These are phyloP conservation scores for Melanostoma mellinum DNA, from an alignment of 2,888 invertebrate genomes.

Conservation along the genomic window DNA sequence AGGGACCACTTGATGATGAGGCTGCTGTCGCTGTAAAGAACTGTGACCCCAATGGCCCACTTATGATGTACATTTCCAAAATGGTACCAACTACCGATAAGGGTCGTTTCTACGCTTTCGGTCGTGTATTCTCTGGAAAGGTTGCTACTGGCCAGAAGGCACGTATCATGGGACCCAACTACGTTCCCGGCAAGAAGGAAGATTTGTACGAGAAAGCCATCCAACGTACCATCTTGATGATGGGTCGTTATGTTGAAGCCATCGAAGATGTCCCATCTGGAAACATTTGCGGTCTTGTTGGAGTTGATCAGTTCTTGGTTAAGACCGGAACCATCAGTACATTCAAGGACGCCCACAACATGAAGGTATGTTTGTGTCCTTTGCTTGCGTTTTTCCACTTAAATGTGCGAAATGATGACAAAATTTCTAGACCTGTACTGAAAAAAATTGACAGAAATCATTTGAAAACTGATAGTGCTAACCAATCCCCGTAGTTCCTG, in stretches of 20 bases:
- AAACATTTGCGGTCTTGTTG: conserved; percentile 99
- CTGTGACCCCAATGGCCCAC: conserved; percentile 97
- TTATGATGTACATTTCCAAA: conserved; percentile 99
- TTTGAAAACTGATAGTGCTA: conserved; percentile 23
- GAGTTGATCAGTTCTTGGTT: conserved; percentile 99
- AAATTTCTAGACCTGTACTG: conserved; percentile 30
- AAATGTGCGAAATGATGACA: conserved; percentile 38
- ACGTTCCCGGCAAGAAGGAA: conserved; percentile 98
- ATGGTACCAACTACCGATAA: conserved; percentile 99
- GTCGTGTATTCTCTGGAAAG: conserved; percentile 99
- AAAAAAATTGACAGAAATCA: conserved; percentile 5
- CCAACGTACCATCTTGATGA: conserved; percentile 99
- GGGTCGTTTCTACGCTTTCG: conserved; percentile 99
- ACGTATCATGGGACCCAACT: conserved; percentile 99
- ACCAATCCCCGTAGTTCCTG: conserved; percentile 33
- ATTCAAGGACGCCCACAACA: conserved; percentile 99
- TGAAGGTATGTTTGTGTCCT: conserved; percentile 85
- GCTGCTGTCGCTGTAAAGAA: conserved; percentile 94
- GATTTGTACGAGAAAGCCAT: conserved; percentile 99
- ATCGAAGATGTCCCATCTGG: conserved; percentile 99
- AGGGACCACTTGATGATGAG: conserved; percentile 98
- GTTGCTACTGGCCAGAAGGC: conserved; percentile 95
- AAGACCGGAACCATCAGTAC: conserved; percentile 99
- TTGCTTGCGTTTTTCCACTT: too few species aligned
- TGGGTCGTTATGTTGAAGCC: conserved; percentile 99